phyloP scores from a whole-genome alignment of 2,113 vertebrate species.

The Lophochroa leadbeateri region DNA sequence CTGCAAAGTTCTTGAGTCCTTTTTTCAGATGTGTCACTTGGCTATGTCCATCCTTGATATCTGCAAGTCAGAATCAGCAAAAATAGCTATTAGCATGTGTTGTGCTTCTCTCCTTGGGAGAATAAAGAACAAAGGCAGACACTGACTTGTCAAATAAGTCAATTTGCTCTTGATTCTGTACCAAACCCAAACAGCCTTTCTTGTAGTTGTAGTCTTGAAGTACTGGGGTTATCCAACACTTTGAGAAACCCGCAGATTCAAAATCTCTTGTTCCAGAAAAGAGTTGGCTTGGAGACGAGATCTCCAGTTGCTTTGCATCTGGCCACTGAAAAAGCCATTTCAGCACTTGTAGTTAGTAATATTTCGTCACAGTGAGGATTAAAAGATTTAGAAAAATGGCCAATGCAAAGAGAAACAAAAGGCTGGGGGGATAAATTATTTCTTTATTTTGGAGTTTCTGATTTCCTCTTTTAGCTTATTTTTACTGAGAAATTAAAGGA shows the following conservation, averaged over 20 bases:
- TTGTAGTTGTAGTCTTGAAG: background rate
- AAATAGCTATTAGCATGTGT: background rate
- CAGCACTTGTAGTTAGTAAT: background rate
- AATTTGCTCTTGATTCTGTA: background rate
- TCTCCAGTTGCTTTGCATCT: background rate
- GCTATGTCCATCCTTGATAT: background rate
- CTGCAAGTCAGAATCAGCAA: background rate
- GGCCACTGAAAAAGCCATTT: background rate
- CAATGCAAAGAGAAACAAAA: background rate
- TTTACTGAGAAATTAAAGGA: background rate
- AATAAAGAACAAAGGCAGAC: background rate
- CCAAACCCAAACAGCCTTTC: background rate
- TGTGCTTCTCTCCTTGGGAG: background rate
- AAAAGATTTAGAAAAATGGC: background rate
- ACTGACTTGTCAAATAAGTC: background rate
- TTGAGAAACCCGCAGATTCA: background rate
- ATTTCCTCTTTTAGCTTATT: background rate
- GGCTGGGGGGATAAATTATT: accelerated
- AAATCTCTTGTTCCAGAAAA: background rate
- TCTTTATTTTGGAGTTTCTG: accelerated
- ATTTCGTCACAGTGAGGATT: background rate
- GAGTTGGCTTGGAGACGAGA: background rate
- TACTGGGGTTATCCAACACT: background rate
- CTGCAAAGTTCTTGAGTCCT: background rate
- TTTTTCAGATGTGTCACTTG: background rate